Evolutionary conservation across 2,797 vertebrate species (phyloP).

Genomic region (Acipenser oxyrinchus): DNA sequence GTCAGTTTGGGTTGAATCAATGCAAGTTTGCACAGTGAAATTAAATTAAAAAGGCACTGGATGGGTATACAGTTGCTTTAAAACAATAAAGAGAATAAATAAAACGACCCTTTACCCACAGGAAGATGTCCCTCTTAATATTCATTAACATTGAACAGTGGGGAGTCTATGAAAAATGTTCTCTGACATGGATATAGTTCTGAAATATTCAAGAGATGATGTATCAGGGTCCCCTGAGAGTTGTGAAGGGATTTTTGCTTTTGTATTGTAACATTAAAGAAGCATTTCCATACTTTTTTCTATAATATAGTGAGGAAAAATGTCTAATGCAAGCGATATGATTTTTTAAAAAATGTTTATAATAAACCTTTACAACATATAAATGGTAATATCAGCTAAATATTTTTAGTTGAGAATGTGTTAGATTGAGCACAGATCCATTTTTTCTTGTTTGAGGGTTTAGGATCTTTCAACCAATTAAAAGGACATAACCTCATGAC

Average conservation of each 20-base stretch:
- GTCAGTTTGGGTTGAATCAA: conserved; percentile 3
- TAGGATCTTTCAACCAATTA: no score
- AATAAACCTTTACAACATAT: no score
- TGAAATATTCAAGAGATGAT: conserved; percentile 48
- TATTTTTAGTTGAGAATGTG: no score
- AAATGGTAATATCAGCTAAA: no score
- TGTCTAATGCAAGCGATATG: no score
- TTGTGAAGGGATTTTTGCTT: conserved; percentile 31
- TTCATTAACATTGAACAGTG: conserved; percentile 43
- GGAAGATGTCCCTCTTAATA: conserved; percentile 53
- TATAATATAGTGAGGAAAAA: conserved; percentile 16
- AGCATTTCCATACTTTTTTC: conserved; percentile 21
- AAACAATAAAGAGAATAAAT: conserved; percentile 53
- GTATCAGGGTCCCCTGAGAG: conserved; percentile 36
- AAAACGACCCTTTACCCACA: conserved; percentile 43
- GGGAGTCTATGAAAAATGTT: conserved; percentile 39
- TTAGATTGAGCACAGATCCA: no score
- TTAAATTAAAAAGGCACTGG: conserved; percentile 13
- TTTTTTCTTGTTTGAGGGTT: no score
- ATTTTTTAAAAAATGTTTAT: no score
- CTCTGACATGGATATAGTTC: conserved; percentile 34
- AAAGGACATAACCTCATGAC: no score
- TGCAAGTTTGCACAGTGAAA: conserved; percentile 12
- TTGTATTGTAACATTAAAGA: conserved; percentile 31
- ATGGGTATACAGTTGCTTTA: conserved; percentile 31